Conservation (phyloP, 2,888 invertebrate genomes). For the Lycocerus yunnanus region DNA sequence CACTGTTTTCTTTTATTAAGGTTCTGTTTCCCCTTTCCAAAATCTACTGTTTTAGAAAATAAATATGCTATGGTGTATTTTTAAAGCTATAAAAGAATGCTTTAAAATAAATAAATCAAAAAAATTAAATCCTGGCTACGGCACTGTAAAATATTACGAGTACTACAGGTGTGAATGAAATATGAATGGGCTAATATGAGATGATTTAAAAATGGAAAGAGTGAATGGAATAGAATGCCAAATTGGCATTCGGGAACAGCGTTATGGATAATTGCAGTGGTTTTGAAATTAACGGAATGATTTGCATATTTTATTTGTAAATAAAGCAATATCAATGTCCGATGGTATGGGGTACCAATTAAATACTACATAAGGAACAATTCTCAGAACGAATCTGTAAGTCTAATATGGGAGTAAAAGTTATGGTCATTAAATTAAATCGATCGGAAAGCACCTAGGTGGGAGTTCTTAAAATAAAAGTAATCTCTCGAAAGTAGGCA, state of each 20-base stretch:
- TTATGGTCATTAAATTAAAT: constrained; percentile 45
- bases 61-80: too few species aligned
- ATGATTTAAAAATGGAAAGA: too few species aligned
- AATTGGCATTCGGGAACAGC: not conserved
- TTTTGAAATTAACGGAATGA: not conserved
- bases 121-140: too few species aligned
- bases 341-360: not conserved
- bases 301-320: not conserved
- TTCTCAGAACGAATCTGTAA: constrained; percentile 20
- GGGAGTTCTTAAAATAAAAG: constrained; percentile 44
- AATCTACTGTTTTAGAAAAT: too few species aligned
- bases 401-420: constrained; percentile 23
- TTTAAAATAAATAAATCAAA: too few species aligned
- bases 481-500: constrained; percentile 43
- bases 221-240: not conserved
- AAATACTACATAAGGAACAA: constrained; percentile 8
- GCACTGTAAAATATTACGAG: too few species aligned
- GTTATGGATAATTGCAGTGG: not conserved
- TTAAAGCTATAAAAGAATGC: too few species aligned
- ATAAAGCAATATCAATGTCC: not conserved
- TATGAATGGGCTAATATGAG: too few species aligned
- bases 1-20: too few species aligned
- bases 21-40: too few species aligned
- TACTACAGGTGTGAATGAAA: too few species aligned
- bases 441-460: constrained; percentile 47